phyloP scores from a whole-genome alignment of 2,113 vertebrate genomes.

The Struthio camelus region DNA sequence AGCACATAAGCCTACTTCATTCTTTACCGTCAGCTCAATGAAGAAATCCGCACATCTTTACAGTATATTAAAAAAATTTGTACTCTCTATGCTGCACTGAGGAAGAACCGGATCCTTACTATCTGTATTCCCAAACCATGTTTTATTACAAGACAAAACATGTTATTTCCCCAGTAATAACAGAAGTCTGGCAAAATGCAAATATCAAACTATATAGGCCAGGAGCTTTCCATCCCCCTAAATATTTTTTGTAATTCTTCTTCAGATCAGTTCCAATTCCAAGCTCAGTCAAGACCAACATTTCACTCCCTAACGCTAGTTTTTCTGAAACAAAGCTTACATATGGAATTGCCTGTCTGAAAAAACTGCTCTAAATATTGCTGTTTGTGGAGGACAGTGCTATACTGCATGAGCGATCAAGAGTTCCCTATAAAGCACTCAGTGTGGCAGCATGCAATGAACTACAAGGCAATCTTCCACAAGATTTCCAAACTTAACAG shows the following conservation, averaged over 20 bases:
- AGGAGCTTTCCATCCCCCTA: background rate
- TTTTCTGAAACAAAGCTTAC: background rate
- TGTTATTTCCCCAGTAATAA: background rate
- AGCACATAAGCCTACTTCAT: background rate
- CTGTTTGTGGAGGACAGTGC: background rate
- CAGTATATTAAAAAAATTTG: background rate
- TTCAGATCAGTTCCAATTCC: background rate
- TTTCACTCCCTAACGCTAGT: background rate
- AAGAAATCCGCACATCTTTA: background rate
- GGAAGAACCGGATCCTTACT: background rate
- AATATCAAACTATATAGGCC: background rate
- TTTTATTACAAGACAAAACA: background rate
- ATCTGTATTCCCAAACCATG: background rate
- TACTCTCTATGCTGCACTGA: background rate
- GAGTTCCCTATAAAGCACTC: background rate
- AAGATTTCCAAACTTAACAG: background rate
- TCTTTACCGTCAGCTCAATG: background rate
- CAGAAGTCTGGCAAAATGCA: background rate
- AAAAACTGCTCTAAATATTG: background rate
- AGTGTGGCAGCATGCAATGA: background rate
- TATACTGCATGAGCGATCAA: fast-evolving
- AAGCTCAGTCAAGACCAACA: background rate
- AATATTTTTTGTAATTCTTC: background rate
- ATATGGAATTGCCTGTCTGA: background rate
- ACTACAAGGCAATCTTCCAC: background rate